Evolutionary conservation across 2,113 vertebrate species (phyloP).

Genomic region (Xenopus borealis): DNA sequence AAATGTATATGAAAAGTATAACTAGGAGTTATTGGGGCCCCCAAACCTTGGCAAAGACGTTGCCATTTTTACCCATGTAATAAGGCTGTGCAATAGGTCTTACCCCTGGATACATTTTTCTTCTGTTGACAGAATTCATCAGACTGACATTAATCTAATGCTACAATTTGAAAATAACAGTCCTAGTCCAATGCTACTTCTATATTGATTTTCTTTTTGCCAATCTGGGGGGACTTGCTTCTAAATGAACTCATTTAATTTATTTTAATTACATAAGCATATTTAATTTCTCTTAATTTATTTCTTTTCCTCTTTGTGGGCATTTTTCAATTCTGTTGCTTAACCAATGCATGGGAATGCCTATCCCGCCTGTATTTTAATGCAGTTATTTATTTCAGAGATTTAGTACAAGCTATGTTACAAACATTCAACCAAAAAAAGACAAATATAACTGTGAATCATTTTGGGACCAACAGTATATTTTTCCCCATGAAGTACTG

Average conservation of each 20-base stretch:
- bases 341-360: not conserved
- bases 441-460: not conserved
- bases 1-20: no score
- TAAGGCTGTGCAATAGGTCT: no score
- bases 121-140: no score
- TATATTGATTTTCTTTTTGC: constrained; percentile 9
- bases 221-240: constrained; percentile 45
- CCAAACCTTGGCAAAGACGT: no score
- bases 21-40: no score
- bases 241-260: constrained; percentile 19
- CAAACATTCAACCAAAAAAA: not conserved
- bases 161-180: no score
- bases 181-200: not conserved
- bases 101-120: no score
- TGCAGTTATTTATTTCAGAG: constrained; percentile 20
- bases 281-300: not conserved
- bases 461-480: constrained; percentile 4
- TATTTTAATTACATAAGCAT: constrained; percentile 12
- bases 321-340: constrained; percentile 24
- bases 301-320: constrained; percentile 36
- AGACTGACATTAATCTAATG: no score
- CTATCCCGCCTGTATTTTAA: constrained; percentile 4
- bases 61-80: no score
- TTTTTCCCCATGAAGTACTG: not conserved
- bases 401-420: not conserved